A percentile compares a stretch with the other conserved stretches of the same genome.
Conservation (phyloP, 2,113 vertebrate genomes). For the Cyanoramphus novaezelandiae region DNA sequence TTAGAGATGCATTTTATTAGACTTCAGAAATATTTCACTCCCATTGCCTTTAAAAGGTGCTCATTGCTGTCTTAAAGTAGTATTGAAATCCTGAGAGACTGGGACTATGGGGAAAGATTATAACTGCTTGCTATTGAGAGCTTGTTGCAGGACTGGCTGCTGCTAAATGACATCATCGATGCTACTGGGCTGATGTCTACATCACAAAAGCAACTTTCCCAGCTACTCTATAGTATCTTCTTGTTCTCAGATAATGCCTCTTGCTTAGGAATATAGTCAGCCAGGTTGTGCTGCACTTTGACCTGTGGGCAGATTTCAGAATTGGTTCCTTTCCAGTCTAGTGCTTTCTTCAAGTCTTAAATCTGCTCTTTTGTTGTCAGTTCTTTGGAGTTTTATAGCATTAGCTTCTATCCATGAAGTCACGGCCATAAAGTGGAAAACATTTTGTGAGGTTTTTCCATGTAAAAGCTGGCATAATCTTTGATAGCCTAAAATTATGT, state of each 20-base stretch:
- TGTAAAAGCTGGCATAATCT: neutral
- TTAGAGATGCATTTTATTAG: neutral
- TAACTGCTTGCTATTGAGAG: neutral
- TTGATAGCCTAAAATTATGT: neutral
- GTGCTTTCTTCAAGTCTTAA: neutral
- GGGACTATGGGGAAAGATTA: neutral
- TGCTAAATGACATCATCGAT: neutral
- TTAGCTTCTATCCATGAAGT: neutral
- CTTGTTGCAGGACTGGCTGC: neutral
- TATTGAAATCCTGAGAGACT: neutral
- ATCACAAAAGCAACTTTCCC: neutral
- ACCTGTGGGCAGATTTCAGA: neutral
- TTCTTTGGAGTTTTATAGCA: neutral
- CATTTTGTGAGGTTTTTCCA: neutral
- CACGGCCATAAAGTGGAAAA: neutral
- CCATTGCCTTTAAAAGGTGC: neutral
- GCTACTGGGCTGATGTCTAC: neutral
- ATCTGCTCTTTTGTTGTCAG: neutral
- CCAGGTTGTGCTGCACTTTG: neutral
- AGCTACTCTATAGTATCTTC: neutral
- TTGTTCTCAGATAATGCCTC: accelerated
- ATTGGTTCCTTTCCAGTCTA: neutral
- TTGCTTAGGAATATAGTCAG: neutral
- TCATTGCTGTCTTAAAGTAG: neutral
- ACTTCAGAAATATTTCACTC: neutral